Evolutionary conservation across 2,113 vertebrate genomes (phyloP), one percentile per base, ranked within the genome.

Genomic region (Enhydra lutris): DNA sequence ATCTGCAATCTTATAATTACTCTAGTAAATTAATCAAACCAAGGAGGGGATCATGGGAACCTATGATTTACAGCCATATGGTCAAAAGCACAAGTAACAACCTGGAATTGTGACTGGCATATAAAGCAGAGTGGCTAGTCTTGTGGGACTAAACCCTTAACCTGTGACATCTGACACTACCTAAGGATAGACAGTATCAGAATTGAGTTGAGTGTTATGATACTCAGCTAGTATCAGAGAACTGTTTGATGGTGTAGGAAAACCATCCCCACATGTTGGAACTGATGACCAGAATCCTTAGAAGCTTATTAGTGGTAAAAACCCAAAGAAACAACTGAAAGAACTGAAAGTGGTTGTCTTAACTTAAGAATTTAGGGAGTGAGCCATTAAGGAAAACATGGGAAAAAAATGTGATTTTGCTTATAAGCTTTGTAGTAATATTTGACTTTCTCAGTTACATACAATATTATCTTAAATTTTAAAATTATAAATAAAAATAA

Each of bases 401-500:
- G 21, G 21, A 42, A 52, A 52, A 52, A 52, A 17, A 17, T 4
- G 3, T 36, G 36, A 50, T 91, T 82, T 88, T 73, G 23, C 55
- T 74, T 36, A 74, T 42, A 88, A 87, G 42, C 17, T 23, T 8
- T 82, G 14, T 55, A 79, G 3, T 39, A 78, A 11, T 69, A 83
- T 11, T 4, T 73, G 36, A 81, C 29, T 69, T 95, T 92, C 92
- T 55, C 52, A 85, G 69, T 34, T 94, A 79, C 17, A 34, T 52
- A 96, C 10, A 52, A 52, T 52, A 61, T 26, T 81, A 80, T 82
- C 42, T 89, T 50, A 83, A 74, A 65, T 9, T 94, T 73, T 34
- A 34, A 89, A 83, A 65, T 74, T 76, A 45, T 55, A 94, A 87
- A 45, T 55, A 94, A 87, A 85, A 93, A 63, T 34, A 93, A 84